phyloP scores from a whole-genome alignment of 1,140 invertebrate genomes.

The Papilio dardanus region DNA sequence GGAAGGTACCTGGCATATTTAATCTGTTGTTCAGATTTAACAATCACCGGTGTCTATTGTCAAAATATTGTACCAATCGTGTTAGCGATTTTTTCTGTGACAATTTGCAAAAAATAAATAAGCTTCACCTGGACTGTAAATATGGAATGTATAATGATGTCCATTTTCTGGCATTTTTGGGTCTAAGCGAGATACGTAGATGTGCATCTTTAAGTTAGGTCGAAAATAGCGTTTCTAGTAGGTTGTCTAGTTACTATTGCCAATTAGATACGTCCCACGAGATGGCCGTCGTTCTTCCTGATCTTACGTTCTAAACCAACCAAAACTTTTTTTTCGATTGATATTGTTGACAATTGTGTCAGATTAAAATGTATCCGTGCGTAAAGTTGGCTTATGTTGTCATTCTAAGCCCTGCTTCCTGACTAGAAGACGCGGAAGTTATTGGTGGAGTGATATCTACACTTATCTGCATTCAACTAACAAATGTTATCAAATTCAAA shows the following conservation, averaged over 20 bases:
- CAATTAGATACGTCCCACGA: not conserved
- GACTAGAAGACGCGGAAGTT: not conserved
- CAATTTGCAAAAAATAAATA: not conserved
- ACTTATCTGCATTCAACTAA: not conserved
- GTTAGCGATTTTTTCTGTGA: not conserved
- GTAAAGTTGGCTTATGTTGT: not conserved
- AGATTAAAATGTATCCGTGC: not conserved
- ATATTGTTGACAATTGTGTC: not conserved
- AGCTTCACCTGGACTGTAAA: not conserved
- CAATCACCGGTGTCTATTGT: not conserved
- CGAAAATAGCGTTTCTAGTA: not conserved
- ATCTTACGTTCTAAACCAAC: not conserved
- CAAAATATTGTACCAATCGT: not conserved
- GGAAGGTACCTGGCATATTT: constrained; percentile 28
- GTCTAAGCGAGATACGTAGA: not conserved
- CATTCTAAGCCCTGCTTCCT: not conserved
- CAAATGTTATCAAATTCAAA: not conserved
- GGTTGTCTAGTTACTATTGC: not conserved
- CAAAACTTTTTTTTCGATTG: not conserved
- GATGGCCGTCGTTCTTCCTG: not conserved
- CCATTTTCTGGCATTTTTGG: too few relatives aligned
- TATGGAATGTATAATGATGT: too few relatives aligned
- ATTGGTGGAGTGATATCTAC: not conserved
- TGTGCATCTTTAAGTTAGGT: not conserved
- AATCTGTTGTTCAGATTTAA: constrained; percentile 1